Conservation (phyloP, 2,888 invertebrate genomes). For the Hirtodrosophila duncani region DNA sequence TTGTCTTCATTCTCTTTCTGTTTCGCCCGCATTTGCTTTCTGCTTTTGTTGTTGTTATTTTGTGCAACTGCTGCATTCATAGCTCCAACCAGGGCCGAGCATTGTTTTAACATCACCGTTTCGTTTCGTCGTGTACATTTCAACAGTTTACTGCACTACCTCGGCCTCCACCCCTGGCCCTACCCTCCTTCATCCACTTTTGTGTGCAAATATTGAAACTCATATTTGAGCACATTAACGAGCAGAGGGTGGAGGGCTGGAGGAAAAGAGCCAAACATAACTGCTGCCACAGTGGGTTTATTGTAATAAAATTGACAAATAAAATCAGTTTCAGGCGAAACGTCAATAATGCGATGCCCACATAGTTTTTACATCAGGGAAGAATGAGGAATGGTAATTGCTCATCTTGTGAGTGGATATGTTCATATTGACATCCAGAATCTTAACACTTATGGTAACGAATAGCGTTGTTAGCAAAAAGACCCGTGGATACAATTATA, state of each 20-base stretch:
- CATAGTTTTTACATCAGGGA: too few relatives aligned
- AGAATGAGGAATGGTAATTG: too few relatives aligned
- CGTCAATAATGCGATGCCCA: too few relatives aligned
- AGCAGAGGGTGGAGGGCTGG: slow-evolving; percentile 2
- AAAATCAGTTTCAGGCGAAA: too few relatives aligned
- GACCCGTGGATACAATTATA: too few relatives aligned
- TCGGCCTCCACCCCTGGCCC: neutral
- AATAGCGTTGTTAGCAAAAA: too few relatives aligned
- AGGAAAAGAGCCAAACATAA: neutral
- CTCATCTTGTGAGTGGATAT: too few relatives aligned
- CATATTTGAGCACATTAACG: slow-evolving; percentile 61
- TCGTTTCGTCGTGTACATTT: slow-evolving; percentile 28
- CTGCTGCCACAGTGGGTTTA: slow-evolving; percentile 8
- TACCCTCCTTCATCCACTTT: slow-evolving; percentile 1
- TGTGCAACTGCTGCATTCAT: slow-evolving; percentile 12
- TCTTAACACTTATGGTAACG: too few relatives aligned
- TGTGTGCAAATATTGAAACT: slow-evolving; percentile 59
- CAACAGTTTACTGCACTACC: slow-evolving; percentile 29
- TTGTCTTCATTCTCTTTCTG: slow-evolving; percentile 30
- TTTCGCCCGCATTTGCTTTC: slow-evolving; percentile 20
- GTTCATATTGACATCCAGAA: too few relatives aligned
- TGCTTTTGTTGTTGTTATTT: slow-evolving; percentile 19
- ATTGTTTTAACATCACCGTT: slow-evolving; percentile 46
- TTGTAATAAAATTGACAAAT: neutral
- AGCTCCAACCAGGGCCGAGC: slow-evolving; percentile 6